Evolutionary conservation across 2,888 invertebrate genomes (phyloP), one percentile per base, ranked within the genome.

Genomic region (Phaonia tiefii): DNA sequence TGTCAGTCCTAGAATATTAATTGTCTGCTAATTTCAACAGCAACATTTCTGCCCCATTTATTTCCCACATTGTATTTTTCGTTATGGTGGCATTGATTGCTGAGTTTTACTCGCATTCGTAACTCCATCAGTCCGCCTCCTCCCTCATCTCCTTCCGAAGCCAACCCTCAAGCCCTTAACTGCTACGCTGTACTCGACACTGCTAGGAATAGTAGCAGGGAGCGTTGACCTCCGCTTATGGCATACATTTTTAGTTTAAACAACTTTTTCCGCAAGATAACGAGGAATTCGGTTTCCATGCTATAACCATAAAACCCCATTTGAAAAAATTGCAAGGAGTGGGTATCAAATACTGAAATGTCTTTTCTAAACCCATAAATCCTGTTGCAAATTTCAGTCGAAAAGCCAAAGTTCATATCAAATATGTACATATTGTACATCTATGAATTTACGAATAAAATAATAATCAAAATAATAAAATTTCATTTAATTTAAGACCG

Each of bases 41-140:
- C 63, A 72, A 73, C 26, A 67, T 77, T 75, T 77, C 72, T 81
- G 81, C 81, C 75, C 78, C 69, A 81, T 81, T 81, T 78, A 75
- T 25, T 75, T 56, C 42, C 63, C 17, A 39, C 22, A 13, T 63
- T 63, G 31, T 31, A 8, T 31, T 31, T n/a, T 3, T 39, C 22
- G n/a, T 63, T 63, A 42, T 56, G 31, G 42, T 8, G 63, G 63
- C 63, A 63, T 63, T 63, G 63, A 63, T 63, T 42, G 63, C 20
- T 63, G 31, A 31, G 31, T 31, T 31, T 31, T 31, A 31, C 31
- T 22, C 22, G 44, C 10, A 13, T 44, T 44, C 44, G 11, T 11
- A 13, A 44, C n/a, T 4, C 11, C n/a, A 44, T n/a, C 44, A 44
- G 11, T 44, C 13, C 44, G 10, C 37, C 37, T 10, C 37, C 37